Conservation (phyloP, 2,888 invertebrate species). For the Cantharis lateralis region DNA sequence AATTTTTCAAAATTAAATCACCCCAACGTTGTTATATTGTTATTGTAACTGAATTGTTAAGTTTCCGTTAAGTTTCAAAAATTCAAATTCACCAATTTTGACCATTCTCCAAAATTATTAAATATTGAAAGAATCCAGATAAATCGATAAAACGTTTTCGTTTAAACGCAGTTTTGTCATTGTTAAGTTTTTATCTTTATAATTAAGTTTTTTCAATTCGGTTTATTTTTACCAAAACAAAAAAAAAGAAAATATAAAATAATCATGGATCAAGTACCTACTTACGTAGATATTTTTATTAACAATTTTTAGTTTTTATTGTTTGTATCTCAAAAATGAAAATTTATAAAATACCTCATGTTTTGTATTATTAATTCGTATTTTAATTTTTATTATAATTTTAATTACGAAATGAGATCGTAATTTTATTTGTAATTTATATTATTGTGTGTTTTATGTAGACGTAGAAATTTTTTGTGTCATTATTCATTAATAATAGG, state of each 20-base stretch:
- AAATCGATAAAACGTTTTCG: not conserved
- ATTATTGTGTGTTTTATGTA: not conserved
- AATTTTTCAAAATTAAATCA: not conserved
- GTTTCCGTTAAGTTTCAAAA: not conserved
- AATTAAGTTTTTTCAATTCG: not conserved
- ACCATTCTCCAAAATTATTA: not conserved
- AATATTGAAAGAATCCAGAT: not conserved
- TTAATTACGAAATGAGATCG: not conserved
- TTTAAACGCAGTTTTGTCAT: not conserved
- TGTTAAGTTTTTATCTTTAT: not conserved
- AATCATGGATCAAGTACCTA: not conserved
- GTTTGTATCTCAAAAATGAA: not conserved
- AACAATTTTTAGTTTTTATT: not conserved
- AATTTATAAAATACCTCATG: not conserved
- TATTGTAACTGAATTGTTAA: not conserved
- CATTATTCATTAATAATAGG: not conserved
- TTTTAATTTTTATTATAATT: not conserved
- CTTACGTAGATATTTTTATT: not conserved
- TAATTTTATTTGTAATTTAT: not conserved
- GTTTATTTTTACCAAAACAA: not conserved
- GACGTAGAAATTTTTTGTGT: not conserved
- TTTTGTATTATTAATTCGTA: not conserved
- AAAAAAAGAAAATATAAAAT: not conserved
- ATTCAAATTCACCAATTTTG: not conserved
- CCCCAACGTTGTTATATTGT: not conserved